phyloP scores from a whole-genome alignment of 2,888 invertebrate species.

The Pristionchus maxplancki region DNA sequence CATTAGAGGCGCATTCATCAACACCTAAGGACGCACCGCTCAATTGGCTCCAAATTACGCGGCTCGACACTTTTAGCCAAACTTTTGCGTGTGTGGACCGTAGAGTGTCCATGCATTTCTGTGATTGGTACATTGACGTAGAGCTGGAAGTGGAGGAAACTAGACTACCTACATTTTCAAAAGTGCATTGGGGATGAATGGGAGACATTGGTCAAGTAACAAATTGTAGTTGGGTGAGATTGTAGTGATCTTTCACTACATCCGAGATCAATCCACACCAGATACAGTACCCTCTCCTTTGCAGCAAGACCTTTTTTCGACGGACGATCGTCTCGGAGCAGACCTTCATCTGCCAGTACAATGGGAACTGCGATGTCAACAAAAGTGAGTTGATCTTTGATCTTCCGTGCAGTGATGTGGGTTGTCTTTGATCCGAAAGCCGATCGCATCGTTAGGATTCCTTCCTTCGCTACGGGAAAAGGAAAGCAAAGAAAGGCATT shows the following conservation, averaged over 20 bases:
- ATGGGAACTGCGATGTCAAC: constrained; percentile 77
- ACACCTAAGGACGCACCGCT: neutral
- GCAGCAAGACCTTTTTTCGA: constrained; percentile 76
- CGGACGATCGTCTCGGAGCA: constrained; percentile 77
- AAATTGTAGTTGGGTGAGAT: neutral
- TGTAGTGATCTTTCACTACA: neutral
- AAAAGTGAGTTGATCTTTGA: constrained; percentile 68
- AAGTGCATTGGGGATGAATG: neutral
- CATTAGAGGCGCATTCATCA: neutral
- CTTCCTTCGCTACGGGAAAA: neutral
- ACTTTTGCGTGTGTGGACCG: neutral
- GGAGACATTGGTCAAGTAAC: neutral
- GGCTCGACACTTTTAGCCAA: neutral
- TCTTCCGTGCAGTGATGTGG: neutral
- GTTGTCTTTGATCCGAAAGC: neutral
- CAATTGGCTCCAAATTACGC: neutral
- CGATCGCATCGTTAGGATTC: neutral
- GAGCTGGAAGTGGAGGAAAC: neutral
- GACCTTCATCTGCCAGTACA: constrained; percentile 76
- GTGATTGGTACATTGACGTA: constrained; percentile 2
- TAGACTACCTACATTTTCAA: constrained; percentile 18
- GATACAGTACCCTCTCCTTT: constrained; percentile 47
- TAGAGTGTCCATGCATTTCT: neutral
- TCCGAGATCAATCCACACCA: neutral
- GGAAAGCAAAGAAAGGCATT: constrained; percentile 20